Evolutionary conservation across 2,888 invertebrate genomes (phyloP), one percentile per base, ranked within the genome.

Genomic region (Agrenia bidenticulata): DNA sequence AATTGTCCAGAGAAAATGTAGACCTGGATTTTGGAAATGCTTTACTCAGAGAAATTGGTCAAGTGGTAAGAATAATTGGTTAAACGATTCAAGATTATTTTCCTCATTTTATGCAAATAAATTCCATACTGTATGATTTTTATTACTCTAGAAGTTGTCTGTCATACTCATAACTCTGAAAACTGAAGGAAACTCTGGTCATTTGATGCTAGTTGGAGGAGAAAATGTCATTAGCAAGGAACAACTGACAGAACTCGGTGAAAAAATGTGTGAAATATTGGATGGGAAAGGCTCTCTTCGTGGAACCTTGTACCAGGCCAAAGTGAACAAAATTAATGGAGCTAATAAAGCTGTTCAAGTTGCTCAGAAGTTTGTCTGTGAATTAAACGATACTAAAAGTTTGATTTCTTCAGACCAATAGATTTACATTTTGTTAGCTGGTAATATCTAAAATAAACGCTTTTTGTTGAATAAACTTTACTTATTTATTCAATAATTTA

Each of bases 251-350:
- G 56, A 32, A 19, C 56, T 68, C 17, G 69, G 67, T 80, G 85
- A 72, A 80, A 86, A 87, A 77, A 83, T 91, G 69, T 83, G 86
- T 58, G 85, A 86, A 42, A 64, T 89, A 0, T 78, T 92, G 17
- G 86, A 87, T 76, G 89, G 88, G 2, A 91, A 91, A 81, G 92
- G 92, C 9, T 88, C 87, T 32, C 87, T 85, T 51, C 88, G 88
- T 77, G 86, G 87, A 58, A 86, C 86, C 42, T 84, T 84, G 73
- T 91, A 85, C 77, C 89, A 90, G 81, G 92, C 89, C 0, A 92
- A 91, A 81, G 88, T 89, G 0, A 84, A 83, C 2, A 88, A 88
- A 77, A 79, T 90, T 74, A 80, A 82, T n/a, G 85, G 84, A 66
- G 80, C 88, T 45, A 80, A 80, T 27, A 85, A 88, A 79, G 90